Base-by-base conservation (phyloP, 2,888 invertebrate genomes). In the Petrophora chlorosata region DNA sequence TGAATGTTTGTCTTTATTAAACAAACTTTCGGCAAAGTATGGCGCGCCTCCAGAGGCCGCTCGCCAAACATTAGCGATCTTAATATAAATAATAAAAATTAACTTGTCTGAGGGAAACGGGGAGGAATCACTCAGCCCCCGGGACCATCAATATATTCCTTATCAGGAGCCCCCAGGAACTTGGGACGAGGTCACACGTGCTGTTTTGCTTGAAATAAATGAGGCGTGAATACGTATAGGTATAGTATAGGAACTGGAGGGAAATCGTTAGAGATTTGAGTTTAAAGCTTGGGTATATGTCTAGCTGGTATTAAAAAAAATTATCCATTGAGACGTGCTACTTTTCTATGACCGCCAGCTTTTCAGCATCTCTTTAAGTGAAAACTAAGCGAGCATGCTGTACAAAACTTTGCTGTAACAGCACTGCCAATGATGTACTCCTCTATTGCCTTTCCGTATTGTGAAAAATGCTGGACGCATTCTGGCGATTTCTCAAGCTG, bases 101-200 rank as follows among this genome's bases (percentile, higher is more conserved):
- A 61, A 55, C 58, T 52, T 52, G 54, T 63, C 63, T 52, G 47
- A 33, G 41, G 51, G 32, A 40, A 43, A 53, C 56, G 46, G 57
- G 51, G 49, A 55, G 48, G 65, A 63, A 74, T 76, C 75, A 67
- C 61, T 73, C 73, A 70, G 59, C 58, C 63, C 62, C 30, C 22
- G 66, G 62, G 66, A 61, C 51, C 73, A 75, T 75, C 75, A 74
- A 74, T 75, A 74, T 65, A 53, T 62, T 53, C 58, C 67, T 73
- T 73, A 73, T 73, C 74, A 59, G 61, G 30, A 38, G 36, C 53
- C 42, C 51, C 53, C 69, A 66, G 65, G 52, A 25, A 3, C 29
- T 29, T n/a, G 26, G 23, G 43, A 16, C 29, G 16, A 30, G 53
- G 30, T 23, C 47, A 38, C 43, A 50, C 43, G 46, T 2, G 3